These are phyloP conservation scores for Baronia brevicornis DNA, from an alignment of 2,888 invertebrate species.

Conservation along the genomic window DNA sequence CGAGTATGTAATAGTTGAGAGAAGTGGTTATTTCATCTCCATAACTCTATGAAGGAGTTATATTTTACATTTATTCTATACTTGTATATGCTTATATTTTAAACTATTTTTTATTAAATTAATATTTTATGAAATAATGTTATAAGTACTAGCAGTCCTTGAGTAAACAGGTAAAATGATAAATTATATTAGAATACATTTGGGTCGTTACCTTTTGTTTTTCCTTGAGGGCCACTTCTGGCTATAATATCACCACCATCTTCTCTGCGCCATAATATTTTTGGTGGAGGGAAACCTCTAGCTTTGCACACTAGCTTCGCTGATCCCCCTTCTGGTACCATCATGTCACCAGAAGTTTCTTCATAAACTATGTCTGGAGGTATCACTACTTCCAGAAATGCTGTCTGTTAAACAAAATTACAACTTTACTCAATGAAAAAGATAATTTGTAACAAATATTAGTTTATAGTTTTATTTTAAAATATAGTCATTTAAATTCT, in stretches of 20 bases:
- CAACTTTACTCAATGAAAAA: background rate
- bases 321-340: constrained; percentile 94
- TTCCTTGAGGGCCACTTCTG: constrained; percentile 81
- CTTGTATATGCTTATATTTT: no score
- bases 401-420: constrained; percentile 74
- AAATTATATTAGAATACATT: constrained; percentile 14
- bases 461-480: no score
- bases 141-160: background rate
- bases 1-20: no score
- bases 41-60: no score
- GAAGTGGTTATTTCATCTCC: no score
- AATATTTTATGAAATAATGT: constrained; percentile 8
- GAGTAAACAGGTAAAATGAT: background rate
- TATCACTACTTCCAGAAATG: constrained; percentile 92
- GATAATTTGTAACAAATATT: background rate
- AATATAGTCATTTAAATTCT: no score
- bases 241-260: constrained; percentile 89
- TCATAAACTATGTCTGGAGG: constrained; percentile 93
- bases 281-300: constrained; percentile 88
- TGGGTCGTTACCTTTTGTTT: constrained; percentile 80
- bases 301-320: constrained; percentile 92
- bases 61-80: no score
- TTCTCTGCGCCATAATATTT: constrained; percentile 90
- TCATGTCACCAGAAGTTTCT: constrained; percentile 94
- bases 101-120: no score